Base-by-base conservation (phyloP, 1,140 invertebrate genomes). In the Campoletis sonorensis region DNA sequence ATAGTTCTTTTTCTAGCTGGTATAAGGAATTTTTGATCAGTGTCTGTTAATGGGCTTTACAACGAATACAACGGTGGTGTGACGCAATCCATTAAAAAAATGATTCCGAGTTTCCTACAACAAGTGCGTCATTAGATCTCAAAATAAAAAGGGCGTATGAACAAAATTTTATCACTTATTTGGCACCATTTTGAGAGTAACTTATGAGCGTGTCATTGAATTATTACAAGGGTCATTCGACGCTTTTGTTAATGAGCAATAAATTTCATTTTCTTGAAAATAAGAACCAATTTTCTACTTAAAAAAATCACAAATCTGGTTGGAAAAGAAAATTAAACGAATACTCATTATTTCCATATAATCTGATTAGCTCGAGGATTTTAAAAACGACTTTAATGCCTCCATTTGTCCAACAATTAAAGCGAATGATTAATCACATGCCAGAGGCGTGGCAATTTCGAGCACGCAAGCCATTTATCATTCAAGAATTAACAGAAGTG, bases 331-430 rank as follows among this genome's bases (percentile, higher is more conserved):
- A 13, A 10, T 45, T 45, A 10, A 45, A 45, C 13, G 40, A 13
- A 45, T 11, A 45, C 2, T 45, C 13, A 13, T 45, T 45, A 45
- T 45, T 45, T 13, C 40, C 13, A 45, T 5, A 45, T 45, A 45
- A 45, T 45, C 40, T 45, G 40, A 45, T 45, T 58, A 51, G 40
- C 15, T 72, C 49, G 23, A 71, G 72, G n/a, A 76, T 49, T 21
- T 45, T 8, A 21, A 58, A 58, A 68, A 85, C 86, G 84, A 86
- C 81, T 84, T 82, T 89, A 89, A 87, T 87, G 84, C 78, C 85
- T 83, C 84, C 84, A 87, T 87, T 89, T 87, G 88, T 88, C 88
- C 84, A 84, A 83, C 86, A 90, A 90, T 89, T 89, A 89, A 89
- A 89, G 85, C 72, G 67, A 64, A 84, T 89, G 88, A 89, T 89